Base-by-base conservation (phyloP, 2,888 invertebrate species). In the Erannis defoliaria region DNA sequence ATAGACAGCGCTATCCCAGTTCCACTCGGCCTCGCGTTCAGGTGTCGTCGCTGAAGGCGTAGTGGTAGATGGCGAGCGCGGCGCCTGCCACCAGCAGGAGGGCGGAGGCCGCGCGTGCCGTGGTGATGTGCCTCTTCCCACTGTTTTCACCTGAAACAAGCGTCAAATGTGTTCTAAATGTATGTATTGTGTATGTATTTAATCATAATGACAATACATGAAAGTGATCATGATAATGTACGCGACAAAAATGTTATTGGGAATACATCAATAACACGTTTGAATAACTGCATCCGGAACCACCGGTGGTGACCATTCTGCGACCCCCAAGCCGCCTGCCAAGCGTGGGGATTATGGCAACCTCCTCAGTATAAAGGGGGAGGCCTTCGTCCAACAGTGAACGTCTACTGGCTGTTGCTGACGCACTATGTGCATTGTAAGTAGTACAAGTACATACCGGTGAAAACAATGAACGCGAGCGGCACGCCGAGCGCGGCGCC, bases 401-500 rank as follows among this genome's bases (percentile, higher is more conserved):
- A n/a, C n/a, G n/a, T n/a, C n/a, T n/a, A n/a, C n/a, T n/a, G n/a
- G n/a, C n/a, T n/a, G n/a, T n/a, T n/a, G n/a, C n/a, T n/a, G n/a
- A n/a, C n/a, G n/a, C n/a, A n/a, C n/a, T 31, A 9, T 31, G 33
- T 5, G 14, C 6, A 16, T 14, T 14, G 1, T 16, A 14, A 37
- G 8, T 18, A 18, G 18, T 21, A 46, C 3, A 18, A 4, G 16
- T 10, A 55, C 78, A 70, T 55, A 93, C 90, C 92, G 49, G 81
- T 88, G 70, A 94, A 95, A 9, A 95, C 81, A 10, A 95, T 81
- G 58, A 95, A 94, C 5, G 95, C 96, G 2, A 96, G 75, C 5
- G 96, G 87, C 1, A 95, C 85, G 0, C 96, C 97, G 0, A 94
- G 93, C 0, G 94, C 80, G 2, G 96, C 96, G 4, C 97, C 97